Evolutionary conservation across 2,113 vertebrate genomes (phyloP).

Genomic region (Cyanocitta stelleri): DNA sequence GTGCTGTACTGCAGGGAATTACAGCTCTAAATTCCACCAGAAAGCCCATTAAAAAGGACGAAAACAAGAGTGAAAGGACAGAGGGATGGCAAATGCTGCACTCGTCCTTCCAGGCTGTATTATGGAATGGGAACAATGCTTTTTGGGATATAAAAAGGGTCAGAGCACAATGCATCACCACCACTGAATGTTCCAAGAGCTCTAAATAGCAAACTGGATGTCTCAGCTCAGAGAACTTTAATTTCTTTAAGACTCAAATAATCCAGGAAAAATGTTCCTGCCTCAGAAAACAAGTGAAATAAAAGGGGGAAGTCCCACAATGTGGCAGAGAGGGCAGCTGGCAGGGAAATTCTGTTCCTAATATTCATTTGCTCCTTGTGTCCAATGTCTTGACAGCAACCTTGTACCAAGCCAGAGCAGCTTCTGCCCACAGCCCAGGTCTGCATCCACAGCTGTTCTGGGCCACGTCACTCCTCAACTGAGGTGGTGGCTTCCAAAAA

Average conservation of each 20-base stretch:
- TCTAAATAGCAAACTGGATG: background rate
- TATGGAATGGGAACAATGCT: background rate
- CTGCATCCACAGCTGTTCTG: background rate
- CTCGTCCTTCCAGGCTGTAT: background rate
- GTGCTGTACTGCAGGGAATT: background rate
- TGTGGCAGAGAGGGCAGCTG: background rate
- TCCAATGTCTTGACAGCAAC: background rate
- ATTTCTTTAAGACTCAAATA: background rate
- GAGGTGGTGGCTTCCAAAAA: background rate
- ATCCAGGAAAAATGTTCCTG: background rate
- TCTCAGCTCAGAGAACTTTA: background rate
- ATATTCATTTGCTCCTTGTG: background rate
- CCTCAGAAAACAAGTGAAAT: background rate
- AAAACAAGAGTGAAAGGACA: background rate
- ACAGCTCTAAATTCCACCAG: background rate
- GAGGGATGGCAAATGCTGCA: background rate
- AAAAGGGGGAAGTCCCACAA: background rate
- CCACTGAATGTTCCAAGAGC: background rate
- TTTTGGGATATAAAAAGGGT: background rate
- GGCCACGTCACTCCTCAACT: accelerated
- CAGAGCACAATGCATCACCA: background rate
- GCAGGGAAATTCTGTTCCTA: background rate
- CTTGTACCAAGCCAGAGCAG: background rate
- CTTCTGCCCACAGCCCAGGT: background rate
- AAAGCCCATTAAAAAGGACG: background rate